Evolutionary conservation across 2,113 vertebrate species (phyloP).

Genomic region (Protomyctophum bolini): DNA sequence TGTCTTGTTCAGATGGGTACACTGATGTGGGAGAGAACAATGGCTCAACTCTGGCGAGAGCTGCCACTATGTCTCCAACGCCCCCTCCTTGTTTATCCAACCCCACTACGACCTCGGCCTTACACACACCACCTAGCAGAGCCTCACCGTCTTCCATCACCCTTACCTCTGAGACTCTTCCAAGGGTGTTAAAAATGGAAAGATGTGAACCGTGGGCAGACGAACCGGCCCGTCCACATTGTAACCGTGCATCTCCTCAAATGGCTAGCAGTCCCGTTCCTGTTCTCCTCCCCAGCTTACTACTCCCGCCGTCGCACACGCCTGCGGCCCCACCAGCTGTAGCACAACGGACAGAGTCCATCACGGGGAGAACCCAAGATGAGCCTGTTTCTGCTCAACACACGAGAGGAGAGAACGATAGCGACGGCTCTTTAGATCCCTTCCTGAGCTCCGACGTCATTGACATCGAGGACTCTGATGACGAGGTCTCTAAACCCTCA

Average conservation of each 20-base stretch:
- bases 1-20: conserved; percentile 48
- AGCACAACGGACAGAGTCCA: neutral
- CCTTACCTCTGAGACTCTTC: neutral
- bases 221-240: conserved; percentile 6
- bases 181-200: conserved; percentile 30
- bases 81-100: conserved; percentile 6
- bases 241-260: neutral
- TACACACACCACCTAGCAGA: conserved; percentile 1
- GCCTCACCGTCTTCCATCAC: neutral
- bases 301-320: neutral
- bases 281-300: neutral
- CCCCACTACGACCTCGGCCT: neutral
- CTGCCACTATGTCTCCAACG: neutral
- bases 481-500: conserved; percentile 1
- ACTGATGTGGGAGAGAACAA: neutral
- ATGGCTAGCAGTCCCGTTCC: conserved; percentile 1
- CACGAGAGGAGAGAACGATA: conserved; percentile 20
- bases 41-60: neutral
- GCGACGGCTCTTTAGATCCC: conserved; percentile 81
- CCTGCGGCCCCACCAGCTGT: conserved; percentile 4
- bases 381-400: neutral
- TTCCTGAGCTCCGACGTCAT: conserved; percentile 76
- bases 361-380: neutral
- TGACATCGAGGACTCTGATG: conserved; percentile 49
- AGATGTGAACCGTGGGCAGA: neutral